Conservation (phyloP, 1,140 invertebrate species). For the Drosophila melanica region DNA sequence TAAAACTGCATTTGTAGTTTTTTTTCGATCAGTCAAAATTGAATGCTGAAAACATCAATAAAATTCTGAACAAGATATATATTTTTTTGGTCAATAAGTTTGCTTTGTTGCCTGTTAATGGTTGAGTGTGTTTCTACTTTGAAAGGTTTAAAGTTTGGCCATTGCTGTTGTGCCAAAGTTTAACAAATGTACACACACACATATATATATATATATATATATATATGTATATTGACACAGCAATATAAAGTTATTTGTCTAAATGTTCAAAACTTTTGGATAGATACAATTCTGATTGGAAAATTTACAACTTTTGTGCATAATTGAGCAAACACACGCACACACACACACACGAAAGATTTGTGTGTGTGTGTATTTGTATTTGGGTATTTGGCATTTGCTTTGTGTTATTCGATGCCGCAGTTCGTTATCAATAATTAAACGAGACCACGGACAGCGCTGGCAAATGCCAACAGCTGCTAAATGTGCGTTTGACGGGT, state of each 20-base stretch:
- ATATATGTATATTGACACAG: background rate
- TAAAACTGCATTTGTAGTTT: too few species aligned
- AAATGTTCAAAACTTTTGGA: constrained; percentile 23
- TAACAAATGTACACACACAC: background rate
- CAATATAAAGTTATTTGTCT: constrained; percentile 27
- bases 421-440: constrained; percentile 64
- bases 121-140: background rate
- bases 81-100: background rate
- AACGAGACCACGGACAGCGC: constrained; percentile 51
- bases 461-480: constrained; percentile 57
- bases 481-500: constrained; percentile 41
- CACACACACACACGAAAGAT: background rate
- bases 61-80: background rate
- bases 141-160: constrained; percentile 10
- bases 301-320: constrained; percentile 28
- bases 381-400: constrained; percentile 8
- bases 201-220: background rate
- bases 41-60: background rate
- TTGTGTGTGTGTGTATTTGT: background rate
- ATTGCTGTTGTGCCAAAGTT: background rate
- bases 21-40: too few species aligned
- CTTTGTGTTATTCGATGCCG: constrained; percentile 47
- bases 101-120: background rate
- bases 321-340: constrained; percentile 34
- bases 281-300: constrained; percentile 30